Evolutionary conservation across 2,888 invertebrate species (phyloP).

Genomic region (Steinernema carpocapsae): DNA sequence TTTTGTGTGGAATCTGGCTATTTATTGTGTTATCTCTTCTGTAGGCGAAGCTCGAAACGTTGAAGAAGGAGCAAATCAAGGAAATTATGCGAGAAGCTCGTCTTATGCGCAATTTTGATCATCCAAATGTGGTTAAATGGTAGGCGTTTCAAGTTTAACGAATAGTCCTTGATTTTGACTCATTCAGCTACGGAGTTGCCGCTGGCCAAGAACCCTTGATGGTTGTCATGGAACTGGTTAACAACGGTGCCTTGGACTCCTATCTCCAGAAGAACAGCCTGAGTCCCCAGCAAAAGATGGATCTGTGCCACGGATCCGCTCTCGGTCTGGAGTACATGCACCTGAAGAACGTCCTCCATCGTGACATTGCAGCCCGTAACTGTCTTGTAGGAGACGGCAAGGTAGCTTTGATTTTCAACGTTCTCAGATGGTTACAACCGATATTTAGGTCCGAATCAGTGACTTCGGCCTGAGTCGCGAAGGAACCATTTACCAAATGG

Average conservation of each 20-base stretch:
- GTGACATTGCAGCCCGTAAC: conserved; percentile 12
- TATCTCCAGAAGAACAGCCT: conserved; percentile 34
- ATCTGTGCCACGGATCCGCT: conserved; percentile 37
- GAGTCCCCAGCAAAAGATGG: conserved; percentile 22
- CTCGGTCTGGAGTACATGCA: conserved; percentile 31
- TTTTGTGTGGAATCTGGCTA: not conserved
- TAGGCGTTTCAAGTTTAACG: too few relatives aligned
- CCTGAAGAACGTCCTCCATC: not conserved
- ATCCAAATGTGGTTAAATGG: conserved; percentile 39
- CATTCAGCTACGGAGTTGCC: conserved; percentile 39
- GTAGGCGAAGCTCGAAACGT: not conserved
- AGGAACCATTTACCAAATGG: conserved; percentile 47
- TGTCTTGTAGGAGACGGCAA: conserved; percentile 38
- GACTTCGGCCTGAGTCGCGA: conserved; percentile 50
- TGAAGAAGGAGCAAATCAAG: conserved; percentile 28
- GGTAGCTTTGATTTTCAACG: not conserved
- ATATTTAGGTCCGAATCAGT: conserved; percentile 46
- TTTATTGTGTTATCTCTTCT: too few relatives aligned
- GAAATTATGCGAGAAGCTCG: conserved; percentile 36
- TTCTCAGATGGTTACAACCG: not conserved
- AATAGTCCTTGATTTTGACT: too few relatives aligned
- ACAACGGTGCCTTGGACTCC: conserved; percentile 33
- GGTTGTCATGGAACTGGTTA: conserved; percentile 37
- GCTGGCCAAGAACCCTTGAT: conserved; percentile 37
- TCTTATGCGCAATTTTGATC: conserved; percentile 43